A percentile compares a stretch with the other conserved stretches of the same genome.
Conservation (phyloP, 2,888 invertebrate genomes). For the Tipula lateralis region DNA sequence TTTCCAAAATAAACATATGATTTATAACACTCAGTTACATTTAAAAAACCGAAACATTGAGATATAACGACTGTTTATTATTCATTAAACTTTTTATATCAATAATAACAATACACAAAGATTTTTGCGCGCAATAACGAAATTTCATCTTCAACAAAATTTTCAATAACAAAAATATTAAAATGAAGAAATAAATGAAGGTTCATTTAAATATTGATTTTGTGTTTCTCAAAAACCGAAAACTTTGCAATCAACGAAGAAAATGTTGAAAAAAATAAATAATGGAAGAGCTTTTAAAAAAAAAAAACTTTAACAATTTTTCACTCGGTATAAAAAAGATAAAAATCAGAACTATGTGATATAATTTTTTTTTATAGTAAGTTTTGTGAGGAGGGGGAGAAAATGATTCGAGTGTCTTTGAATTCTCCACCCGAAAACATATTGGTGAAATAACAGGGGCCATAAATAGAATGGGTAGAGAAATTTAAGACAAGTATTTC, state of each 20-base stretch:
- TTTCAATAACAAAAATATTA: neutral
- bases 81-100: neutral
- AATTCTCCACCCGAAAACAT: neutral
- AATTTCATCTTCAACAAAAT: neutral
- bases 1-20: neutral
- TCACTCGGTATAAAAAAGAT: neutral
- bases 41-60: neutral
- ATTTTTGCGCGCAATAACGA: neutral
- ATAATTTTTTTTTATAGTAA: neutral
- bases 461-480: neutral
- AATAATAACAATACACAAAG: neutral
- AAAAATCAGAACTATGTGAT: neutral
- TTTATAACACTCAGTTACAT: neutral
- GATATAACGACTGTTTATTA: neutral
- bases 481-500: neutral
- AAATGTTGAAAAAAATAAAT: neutral
- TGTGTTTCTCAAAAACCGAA: neutral
- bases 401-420: neutral
- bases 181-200: neutral
- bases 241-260: conserved; percentile 19
- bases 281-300: neutral
- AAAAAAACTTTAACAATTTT: neutral
- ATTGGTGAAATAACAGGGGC: neutral
- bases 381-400: neutral
- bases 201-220: conserved; percentile 11